phyloP scores from a whole-genome alignment of 2,113 vertebrate genomes.

The Amia ocellicauda region DNA sequence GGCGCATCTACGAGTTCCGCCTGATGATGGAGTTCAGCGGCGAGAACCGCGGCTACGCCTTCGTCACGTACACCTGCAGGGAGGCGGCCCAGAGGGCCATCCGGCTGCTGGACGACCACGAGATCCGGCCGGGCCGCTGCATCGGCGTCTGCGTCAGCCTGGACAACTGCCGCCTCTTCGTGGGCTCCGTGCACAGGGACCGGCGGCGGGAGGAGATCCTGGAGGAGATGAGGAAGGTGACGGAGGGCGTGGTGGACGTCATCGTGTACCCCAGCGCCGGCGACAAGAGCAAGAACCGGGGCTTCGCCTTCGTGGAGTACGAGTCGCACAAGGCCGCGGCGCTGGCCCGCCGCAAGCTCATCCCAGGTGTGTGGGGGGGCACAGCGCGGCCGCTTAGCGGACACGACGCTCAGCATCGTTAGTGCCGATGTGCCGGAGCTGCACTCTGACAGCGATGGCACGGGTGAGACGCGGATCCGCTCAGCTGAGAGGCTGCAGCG shows the following conservation, averaged over 20 bases:
- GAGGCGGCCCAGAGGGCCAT: constrained; percentile 86
- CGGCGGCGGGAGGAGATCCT: constrained; percentile 91
- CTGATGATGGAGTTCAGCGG: constrained; percentile 98
- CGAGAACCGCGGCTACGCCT: constrained; percentile 93
- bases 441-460: too few relatives aligned
- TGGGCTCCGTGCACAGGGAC: constrained; percentile 91
- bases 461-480: too few relatives aligned
- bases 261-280: constrained; percentile 85
- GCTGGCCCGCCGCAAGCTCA: constrained; percentile 85
- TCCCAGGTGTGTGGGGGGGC: constrained; percentile 80
- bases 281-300: constrained; percentile 86
- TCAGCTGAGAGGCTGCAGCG: too few relatives aligned
- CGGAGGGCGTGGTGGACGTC: constrained; percentile 89
- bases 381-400: too few relatives aligned
- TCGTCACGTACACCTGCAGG: constrained; percentile 90
- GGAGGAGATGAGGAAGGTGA: constrained; percentile 89
- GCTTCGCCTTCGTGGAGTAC: constrained; percentile 93
- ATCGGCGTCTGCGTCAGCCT: constrained; percentile 92
- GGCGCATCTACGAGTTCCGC: constrained; percentile 88
- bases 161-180: constrained; percentile 92
- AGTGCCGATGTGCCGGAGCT: too few relatives aligned
- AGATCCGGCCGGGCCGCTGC: constrained; percentile 86
- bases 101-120: constrained; percentile 83
- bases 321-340: constrained; percentile 94
- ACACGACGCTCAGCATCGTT: too few relatives aligned